phyloP scores from a whole-genome alignment of 92 coral and sea anemone genomes.

The Porites lobata region DNA sequence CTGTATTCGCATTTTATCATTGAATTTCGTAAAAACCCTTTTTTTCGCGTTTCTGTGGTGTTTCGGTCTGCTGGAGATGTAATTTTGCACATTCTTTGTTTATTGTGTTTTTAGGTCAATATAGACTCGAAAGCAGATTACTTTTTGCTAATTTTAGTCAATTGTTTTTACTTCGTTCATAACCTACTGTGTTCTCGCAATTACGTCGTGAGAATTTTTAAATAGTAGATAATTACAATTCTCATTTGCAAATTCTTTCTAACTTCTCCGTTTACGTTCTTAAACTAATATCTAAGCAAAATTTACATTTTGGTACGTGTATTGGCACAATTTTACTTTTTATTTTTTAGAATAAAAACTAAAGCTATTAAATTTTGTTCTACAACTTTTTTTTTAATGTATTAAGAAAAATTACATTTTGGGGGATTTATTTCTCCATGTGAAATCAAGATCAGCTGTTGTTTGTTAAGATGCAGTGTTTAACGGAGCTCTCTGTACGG shows the following conservation, averaged over 20 bases:
- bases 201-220: constrained; percentile 1
- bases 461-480: constrained; percentile 15
- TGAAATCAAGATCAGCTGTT: constrained; percentile 9
- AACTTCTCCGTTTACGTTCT: not conserved
- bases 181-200: not conserved
- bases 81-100: not conserved
- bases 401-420: not conserved
- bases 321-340: constrained; percentile 18
- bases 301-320: constrained; percentile 10
- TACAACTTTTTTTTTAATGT: not conserved
- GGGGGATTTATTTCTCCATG: not conserved
- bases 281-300: constrained; percentile 3
- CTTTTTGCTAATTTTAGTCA: not conserved
- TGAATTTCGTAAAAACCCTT: no score
- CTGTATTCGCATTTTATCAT: no score
- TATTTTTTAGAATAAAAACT: not conserved
- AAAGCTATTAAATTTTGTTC: not conserved
- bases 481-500: constrained; percentile 27
- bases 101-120: not conserved
- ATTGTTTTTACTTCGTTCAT: not conserved
- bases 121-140: not conserved
- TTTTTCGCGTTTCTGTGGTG: not conserved
- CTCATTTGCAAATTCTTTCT: not conserved
- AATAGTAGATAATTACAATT: not conserved
- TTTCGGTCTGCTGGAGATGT: not conserved